These are phyloP conservation scores for Rhinolophus sinicus DNA, from an alignment of 2,113 vertebrate species.

Conservation along the genomic window DNA sequence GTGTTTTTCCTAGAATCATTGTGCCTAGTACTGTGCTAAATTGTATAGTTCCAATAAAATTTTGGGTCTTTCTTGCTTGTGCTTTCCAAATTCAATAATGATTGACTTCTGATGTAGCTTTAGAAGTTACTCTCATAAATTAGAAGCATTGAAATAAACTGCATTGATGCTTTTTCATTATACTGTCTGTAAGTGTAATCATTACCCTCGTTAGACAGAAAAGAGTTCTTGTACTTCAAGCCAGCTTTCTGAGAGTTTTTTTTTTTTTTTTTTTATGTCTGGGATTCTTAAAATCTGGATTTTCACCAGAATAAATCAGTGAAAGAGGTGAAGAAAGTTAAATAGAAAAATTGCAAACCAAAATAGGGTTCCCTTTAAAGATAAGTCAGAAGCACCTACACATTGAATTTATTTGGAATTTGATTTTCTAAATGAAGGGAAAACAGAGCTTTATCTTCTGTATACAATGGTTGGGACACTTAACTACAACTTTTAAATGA, in stretches of 20 bases:
- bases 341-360: background rate
- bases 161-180: constrained; percentile 39
- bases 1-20: background rate
- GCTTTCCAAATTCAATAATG: constrained; percentile 62
- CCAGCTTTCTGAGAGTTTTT: background rate
- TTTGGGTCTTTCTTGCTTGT: constrained; percentile 5
- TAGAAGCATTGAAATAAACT: constrained; percentile 68
- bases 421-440: constrained; percentile 31
- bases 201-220: background rate
- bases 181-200: constrained; percentile 54
- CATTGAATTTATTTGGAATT: background rate
- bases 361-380: constrained; percentile 30
- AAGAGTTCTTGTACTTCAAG: background rate
- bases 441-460: background rate
- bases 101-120: constrained; percentile 40
- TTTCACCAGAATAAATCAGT: background rate
- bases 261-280: no score
- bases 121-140: constrained; percentile 58
- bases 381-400: constrained; percentile 17
- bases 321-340: background rate
- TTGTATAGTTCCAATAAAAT: constrained; percentile 32
- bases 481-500: background rate
- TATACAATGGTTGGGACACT: background rate
- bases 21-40: constrained; percentile 17
- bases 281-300: constrained; percentile 25